These are phyloP conservation scores for Lepidurus apus DNA, from an alignment of 1,140 invertebrate species.

Conservation along the genomic window DNA sequence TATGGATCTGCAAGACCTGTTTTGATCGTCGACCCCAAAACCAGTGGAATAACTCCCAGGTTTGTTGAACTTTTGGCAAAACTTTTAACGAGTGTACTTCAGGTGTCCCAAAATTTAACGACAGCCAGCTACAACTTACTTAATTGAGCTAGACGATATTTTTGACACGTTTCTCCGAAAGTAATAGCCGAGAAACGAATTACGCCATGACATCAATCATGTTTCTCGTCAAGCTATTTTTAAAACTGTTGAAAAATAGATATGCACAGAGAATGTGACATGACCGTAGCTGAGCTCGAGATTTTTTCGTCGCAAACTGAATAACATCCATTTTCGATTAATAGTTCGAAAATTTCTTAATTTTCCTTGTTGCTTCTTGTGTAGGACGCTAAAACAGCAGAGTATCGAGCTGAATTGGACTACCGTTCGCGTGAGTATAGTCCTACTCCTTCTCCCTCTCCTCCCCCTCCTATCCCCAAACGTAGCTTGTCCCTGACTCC, in stretches of 20 bases:
- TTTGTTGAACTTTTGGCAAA: background rate
- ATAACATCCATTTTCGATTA: too few species aligned
- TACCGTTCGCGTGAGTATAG: conserved; percentile 29
- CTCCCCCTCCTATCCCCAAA: conserved; percentile 37
- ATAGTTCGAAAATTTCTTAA: too few species aligned
- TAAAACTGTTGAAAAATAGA: too few species aligned
- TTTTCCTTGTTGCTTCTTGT: background rate
- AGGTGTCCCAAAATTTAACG: background rate
- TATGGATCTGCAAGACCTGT: conserved; percentile 38
- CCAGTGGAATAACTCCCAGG: conserved; percentile 27
- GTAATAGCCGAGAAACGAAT: too few species aligned
- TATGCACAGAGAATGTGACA: too few species aligned
- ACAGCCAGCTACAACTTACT: too few species aligned
- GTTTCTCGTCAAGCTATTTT: too few species aligned
- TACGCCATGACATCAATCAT: too few species aligned
- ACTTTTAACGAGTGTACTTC: background rate
- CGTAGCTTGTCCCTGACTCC: background rate
- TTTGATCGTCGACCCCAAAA: conserved; percentile 36
- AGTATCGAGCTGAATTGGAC: conserved; percentile 23
- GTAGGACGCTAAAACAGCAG: conserved; percentile 24
- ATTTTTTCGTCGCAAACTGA: too few species aligned
- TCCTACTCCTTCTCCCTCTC: conserved; percentile 36
- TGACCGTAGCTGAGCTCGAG: too few species aligned
- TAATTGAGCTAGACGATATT: too few species aligned
- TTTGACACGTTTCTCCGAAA: too few species aligned